Conservation (phyloP, 2,888 invertebrate genomes). For the Eledone cirrhosa region DNA sequence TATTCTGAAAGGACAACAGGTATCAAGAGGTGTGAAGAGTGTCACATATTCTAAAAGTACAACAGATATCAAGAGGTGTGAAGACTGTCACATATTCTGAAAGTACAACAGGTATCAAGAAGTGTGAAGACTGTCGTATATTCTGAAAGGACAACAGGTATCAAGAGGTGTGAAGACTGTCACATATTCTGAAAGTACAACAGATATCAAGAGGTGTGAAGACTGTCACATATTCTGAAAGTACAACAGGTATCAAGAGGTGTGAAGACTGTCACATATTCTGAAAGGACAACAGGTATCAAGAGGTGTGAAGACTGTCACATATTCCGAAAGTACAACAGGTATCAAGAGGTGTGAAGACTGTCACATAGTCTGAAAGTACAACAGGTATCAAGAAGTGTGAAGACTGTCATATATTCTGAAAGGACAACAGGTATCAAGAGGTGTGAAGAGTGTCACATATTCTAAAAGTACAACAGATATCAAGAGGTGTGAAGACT, state of each 20-base stretch:
- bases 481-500: constrained; percentile 83
- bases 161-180: constrained; percentile 78
- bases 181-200: constrained; percentile 72
- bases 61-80: constrained; percentile 78
- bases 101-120: background rate
- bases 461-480: constrained; percentile 70
- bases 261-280: constrained; percentile 84
- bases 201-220: constrained; percentile 81
- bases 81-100: constrained; percentile 81
- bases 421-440: background rate
- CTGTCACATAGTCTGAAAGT: constrained; percentile 78
- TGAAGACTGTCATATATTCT: constrained; percentile 83
- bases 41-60: constrained; percentile 75
- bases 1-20: constrained; percentile 66
- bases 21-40: constrained; percentile 76
- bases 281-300: constrained; percentile 36
- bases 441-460: constrained; percentile 84
- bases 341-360: constrained; percentile 73
- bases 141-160: constrained; percentile 45
- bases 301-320: constrained; percentile 81
- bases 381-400: background rate
- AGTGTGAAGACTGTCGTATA: constrained; percentile 86
- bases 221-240: constrained; percentile 78
- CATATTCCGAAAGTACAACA: constrained; percentile 70
- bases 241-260: constrained; percentile 64